Conservation (phyloP, 2,888 invertebrate genomes). For the Macrostomum cliftonense region DNA sequence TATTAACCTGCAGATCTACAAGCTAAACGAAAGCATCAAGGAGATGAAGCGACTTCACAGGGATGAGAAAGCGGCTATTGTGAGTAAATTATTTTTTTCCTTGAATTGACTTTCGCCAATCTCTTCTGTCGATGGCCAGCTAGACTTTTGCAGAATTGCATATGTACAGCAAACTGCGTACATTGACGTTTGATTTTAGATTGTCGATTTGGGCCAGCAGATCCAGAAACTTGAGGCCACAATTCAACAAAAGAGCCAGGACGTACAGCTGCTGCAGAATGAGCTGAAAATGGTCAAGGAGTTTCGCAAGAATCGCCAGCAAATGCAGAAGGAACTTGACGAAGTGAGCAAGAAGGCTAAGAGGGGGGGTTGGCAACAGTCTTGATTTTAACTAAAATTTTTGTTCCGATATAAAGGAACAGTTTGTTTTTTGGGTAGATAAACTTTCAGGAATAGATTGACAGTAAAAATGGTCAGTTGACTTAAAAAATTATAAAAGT, state of each 20-base stretch:
- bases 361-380: not conserved
- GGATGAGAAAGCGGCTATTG: constrained; percentile 27
- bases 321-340: constrained; percentile 37
- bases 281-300: constrained; percentile 35
- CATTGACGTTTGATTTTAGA: too few species aligned
- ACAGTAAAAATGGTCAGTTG: too few species aligned
- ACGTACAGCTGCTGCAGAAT: constrained; percentile 30
- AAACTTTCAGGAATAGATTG: not conserved
- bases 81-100: constrained; percentile 16
- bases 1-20: constrained; percentile 22
- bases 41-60: constrained; percentile 26
- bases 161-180: too few species aligned
- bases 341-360: constrained; percentile 20
- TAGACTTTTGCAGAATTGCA: too few species aligned
- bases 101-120: too few species aligned
- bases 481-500: too few species aligned
- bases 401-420: too few species aligned
- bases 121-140: too few species aligned
- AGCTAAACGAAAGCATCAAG: constrained; percentile 24
- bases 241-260: constrained; percentile 25
- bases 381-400: too few species aligned
- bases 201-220: constrained; percentile 29
- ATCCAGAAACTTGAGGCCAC: constrained; percentile 28
- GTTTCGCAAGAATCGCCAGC: constrained; percentile 29
- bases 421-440: too few species aligned